phyloP scores from a whole-genome alignment of 1,140 invertebrate genomes.

The Ruditapes philippinarum region DNA sequence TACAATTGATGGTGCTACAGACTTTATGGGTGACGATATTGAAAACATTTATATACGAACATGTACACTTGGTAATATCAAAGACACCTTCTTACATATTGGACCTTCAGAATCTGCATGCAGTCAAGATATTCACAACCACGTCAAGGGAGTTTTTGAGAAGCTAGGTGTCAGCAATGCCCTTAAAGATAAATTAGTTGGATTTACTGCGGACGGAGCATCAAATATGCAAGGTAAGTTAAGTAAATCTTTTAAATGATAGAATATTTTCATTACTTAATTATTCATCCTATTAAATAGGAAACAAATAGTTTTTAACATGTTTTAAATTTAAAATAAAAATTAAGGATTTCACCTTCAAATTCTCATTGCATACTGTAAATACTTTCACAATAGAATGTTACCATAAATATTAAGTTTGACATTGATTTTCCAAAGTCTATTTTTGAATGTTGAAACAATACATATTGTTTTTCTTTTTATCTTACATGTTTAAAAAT shows the following conservation, averaged over 20 bases:
- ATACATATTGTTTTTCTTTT: neutral
- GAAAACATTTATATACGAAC: conserved; percentile 53
- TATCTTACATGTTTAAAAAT: neutral
- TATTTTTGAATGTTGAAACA: neutral
- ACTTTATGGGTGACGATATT: conserved; percentile 62
- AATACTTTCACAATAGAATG: neutral
- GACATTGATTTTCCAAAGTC: neutral
- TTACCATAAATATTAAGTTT: neutral
- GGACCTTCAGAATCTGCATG: conserved; percentile 39
- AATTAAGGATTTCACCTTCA: neutral
- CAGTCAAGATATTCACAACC: conserved; percentile 23
- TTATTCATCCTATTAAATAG: neutral
- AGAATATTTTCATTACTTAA: neutral
- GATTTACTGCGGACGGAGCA: conserved; percentile 15
- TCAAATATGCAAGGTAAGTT: conserved; percentile 52
- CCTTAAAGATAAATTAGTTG: neutral
- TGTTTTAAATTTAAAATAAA: neutral
- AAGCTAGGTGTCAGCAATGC: neutral
- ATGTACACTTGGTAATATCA: conserved; percentile 5
- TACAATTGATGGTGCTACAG: conserved; percentile 59
- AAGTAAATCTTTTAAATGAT: neutral
- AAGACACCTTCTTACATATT: conserved; percentile 58
- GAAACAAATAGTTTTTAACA: neutral
- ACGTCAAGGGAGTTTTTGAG: neutral
- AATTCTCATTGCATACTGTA: neutral